phyloP scores from a whole-genome alignment of 1,140 invertebrate genomes.

The Cyphomyrmex costatus region DNA sequence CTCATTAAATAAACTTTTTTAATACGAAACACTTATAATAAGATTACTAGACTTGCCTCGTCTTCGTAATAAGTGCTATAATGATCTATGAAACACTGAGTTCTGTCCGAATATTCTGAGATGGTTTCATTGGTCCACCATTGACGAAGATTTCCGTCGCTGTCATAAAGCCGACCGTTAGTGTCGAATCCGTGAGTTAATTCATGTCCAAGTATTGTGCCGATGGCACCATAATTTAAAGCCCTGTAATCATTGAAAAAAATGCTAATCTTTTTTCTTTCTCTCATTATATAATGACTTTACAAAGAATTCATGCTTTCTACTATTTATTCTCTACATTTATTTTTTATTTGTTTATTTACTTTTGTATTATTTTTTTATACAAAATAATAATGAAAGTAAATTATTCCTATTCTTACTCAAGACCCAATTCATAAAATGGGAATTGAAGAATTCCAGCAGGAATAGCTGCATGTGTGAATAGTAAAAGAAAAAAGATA shows the following conservation, averaged over 20 bases:
- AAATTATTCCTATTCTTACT: slow-evolving; percentile 80
- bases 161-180: slow-evolving; percentile 91
- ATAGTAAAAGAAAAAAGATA: slow-evolving; percentile 64
- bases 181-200: slow-evolving; percentile 95
- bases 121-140: slow-evolving; percentile 96
- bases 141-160: slow-evolving; percentile 90
- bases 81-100: slow-evolving; percentile 95
- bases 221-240: slow-evolving; percentile 94
- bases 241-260: slow-evolving; percentile 86
- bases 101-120: slow-evolving; percentile 90
- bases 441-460: slow-evolving; percentile 92
- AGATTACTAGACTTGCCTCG: slow-evolving; percentile 70
- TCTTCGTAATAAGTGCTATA: slow-evolving; percentile 92
- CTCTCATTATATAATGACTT: not conserved
- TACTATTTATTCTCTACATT: not conserved
- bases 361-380: not conserved
- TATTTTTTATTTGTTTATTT: not conserved
- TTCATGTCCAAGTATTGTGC: slow-evolving; percentile 94
- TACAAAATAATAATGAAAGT: not conserved
- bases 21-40: not conserved
- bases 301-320: not conserved
- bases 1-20: not conserved
- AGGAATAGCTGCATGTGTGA: slow-evolving; percentile 89
- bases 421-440: slow-evolving; percentile 87
- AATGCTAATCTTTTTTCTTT: not conserved